These are phyloP conservation scores for Drosophila nikananu DNA, from an alignment of 1,140 invertebrate species.

Conservation along the genomic window DNA sequence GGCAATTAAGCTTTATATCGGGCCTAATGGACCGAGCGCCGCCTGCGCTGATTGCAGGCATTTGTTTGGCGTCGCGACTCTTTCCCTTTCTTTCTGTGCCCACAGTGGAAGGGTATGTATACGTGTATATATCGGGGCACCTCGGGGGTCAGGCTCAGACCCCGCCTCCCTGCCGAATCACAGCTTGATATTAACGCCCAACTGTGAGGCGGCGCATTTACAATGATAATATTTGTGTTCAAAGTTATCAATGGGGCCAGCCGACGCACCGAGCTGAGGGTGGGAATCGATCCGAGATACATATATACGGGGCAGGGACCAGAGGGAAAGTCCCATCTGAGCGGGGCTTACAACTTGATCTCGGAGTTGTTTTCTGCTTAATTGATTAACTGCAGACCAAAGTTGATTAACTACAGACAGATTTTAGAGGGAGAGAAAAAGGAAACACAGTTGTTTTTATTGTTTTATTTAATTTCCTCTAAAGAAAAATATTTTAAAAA, in stretches of 20 bases:
- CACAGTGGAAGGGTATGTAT: constrained; percentile 55
- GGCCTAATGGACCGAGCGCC: constrained; percentile 85
- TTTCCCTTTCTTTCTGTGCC: constrained; percentile 2
- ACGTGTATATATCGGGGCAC: constrained; percentile 25
- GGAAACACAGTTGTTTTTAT: too few relatives aligned
- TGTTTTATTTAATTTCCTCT: not conserved
- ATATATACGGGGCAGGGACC: not conserved
- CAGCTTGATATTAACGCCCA: constrained; percentile 83
- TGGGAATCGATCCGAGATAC: constrained; percentile 37
- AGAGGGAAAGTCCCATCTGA: constrained; percentile 4
- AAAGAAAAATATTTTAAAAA: not conserved
- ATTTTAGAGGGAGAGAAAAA: constrained; percentile 4
- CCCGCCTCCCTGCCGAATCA: constrained; percentile 40
- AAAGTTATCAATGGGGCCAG: constrained; percentile 77
- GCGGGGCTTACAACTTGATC: constrained; percentile 41
- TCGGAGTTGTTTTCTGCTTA: constrained; percentile 34
- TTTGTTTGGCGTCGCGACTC: constrained; percentile 72
- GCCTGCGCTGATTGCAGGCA: constrained; percentile 84
- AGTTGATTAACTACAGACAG: constrained; percentile 12
- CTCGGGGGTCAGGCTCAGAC: constrained; percentile 6
- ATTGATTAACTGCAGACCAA: constrained; percentile 39
- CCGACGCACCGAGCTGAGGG: constrained; percentile 40
- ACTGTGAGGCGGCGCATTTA: constrained; percentile 84
- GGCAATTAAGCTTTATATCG: constrained; percentile 85
- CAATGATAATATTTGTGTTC: constrained; percentile 83